A percentile compares a stretch with the other conserved stretches of the same genome.
Conservation (phyloP, 2,888 invertebrate species). For the Coecobrya sp. region DNA sequence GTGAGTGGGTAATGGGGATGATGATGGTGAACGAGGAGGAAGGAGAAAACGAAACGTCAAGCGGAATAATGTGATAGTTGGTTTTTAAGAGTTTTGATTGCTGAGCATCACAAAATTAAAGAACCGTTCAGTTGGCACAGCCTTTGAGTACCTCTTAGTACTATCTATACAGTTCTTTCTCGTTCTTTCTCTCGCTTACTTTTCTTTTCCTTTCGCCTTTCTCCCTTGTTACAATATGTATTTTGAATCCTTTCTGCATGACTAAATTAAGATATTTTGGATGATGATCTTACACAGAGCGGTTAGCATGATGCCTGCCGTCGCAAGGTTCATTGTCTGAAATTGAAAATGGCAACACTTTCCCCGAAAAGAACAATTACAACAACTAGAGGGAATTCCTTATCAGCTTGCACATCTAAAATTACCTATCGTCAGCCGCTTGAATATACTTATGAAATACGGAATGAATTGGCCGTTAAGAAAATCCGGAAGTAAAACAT, state of each 20-base stretch:
- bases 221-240: slow-evolving; percentile 11
- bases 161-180: not conserved
- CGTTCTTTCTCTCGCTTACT: slow-evolving; percentile 16
- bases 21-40: slow-evolving; percentile 61
- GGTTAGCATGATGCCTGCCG: not conserved
- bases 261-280: slow-evolving; percentile 68
- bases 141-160: slow-evolving; percentile 70
- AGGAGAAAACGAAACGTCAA: slow-evolving; percentile 69
- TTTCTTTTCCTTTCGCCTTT: slow-evolving; percentile 15
- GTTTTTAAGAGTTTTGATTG: slow-evolving; percentile 81
- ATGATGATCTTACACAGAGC: slow-evolving; percentile 58
- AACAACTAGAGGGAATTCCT: not conserved
- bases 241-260: slow-evolving; percentile 73
- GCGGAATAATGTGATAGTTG: slow-evolving; percentile 80
- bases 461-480: not conserved
- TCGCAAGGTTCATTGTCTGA: slow-evolving; percentile 1
- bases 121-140: slow-evolving; percentile 79
- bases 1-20: slow-evolving; percentile 80
- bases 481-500: not conserved
- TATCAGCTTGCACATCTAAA: slow-evolving; percentile 3
- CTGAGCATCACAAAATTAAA: slow-evolving; percentile 81
- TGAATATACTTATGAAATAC: not conserved
- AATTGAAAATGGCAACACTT: not conserved
- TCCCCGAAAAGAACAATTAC: not conserved
- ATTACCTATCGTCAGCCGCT: not conserved